Conservation (phyloP, 2,888 invertebrate species). For the Ennomos quercinarius region DNA sequence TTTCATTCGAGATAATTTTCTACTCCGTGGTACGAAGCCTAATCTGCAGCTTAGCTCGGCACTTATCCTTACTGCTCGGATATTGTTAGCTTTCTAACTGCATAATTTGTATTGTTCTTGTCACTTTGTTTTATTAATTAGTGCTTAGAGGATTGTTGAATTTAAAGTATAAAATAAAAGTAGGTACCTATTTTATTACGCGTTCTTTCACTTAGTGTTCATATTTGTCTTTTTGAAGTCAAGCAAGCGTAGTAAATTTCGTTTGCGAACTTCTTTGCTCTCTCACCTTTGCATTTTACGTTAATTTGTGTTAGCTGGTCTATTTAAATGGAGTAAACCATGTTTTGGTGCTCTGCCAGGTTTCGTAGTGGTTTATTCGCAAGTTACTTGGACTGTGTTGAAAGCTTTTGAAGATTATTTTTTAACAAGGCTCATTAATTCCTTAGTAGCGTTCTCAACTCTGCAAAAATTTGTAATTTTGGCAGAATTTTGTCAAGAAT, state of each 20-base stretch:
- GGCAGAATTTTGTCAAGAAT: too few relatives aligned
- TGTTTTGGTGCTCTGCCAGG: constrained; percentile 10
- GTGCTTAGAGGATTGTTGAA: constrained; percentile 9
- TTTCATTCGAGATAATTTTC: constrained; percentile 42
- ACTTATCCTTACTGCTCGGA: constrained; percentile 45
- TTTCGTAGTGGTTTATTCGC: background rate
- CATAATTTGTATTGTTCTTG: constrained; percentile 36
- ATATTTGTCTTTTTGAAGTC: constrained; percentile 1
- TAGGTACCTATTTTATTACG: background rate
- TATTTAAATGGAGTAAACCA: constrained; percentile 8
- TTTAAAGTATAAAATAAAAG: constrained; percentile 11
- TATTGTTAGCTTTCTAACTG: constrained; percentile 48
- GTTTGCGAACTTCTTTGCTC: constrained; percentile 12
- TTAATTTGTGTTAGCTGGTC: constrained; percentile 11
- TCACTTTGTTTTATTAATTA: constrained; percentile 29
- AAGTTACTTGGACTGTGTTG: too few relatives aligned
- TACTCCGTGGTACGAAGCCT: constrained; percentile 36
- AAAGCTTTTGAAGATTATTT: too few relatives aligned
- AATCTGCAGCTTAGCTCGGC: constrained; percentile 47
- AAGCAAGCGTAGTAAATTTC: constrained; percentile 7
- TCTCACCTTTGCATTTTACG: constrained; percentile 5
- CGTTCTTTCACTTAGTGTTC: background rate
- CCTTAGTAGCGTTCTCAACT: too few relatives aligned
- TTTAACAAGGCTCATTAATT: too few relatives aligned
- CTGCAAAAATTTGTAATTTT: too few relatives aligned